Percentiles rank a stretch among this genome's conserved stretches.
phyloP scores from a whole-genome alignment of 1,140 invertebrate species.

The Gerris buenoi region DNA sequence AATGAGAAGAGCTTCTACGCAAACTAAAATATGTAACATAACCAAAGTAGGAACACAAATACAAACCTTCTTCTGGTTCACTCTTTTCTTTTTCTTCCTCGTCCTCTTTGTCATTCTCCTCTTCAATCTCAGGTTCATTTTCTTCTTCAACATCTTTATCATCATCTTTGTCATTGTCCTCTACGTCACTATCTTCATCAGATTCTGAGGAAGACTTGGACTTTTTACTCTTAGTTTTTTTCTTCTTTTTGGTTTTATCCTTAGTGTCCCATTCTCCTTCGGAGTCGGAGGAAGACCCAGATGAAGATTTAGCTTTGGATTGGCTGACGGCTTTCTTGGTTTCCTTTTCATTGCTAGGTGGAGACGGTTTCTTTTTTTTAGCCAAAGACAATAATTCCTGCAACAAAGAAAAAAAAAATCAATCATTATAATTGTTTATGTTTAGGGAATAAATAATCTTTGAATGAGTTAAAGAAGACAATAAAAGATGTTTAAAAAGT shows the following conservation, averaged over 20 bases:
- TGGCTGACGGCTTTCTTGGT: slow-evolving; percentile 29
- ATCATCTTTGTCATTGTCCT: slow-evolving; percentile 33
- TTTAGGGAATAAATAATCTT: no score
- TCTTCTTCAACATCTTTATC: slow-evolving; percentile 9
- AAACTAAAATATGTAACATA: no score
- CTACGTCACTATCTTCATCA: slow-evolving; percentile 19
- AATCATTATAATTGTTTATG: no score
- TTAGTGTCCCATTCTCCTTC: slow-evolving; percentile 53
- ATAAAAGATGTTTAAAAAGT: no score
- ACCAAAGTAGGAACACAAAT: no score
- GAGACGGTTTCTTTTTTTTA: slow-evolving; percentile 76
- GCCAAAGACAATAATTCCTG: slow-evolving; percentile 75
- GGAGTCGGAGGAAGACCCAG: slow-evolving; percentile 38
- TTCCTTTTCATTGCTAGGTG: slow-evolving; percentile 26
- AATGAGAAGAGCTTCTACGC: no score
- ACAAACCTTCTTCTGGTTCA: not conserved
- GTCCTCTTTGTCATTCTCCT: slow-evolving; percentile 24
- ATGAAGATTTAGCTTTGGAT: slow-evolving; percentile 38
- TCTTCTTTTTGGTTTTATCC: slow-evolving; percentile 43
- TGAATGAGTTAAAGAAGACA: no score
- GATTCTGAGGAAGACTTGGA: slow-evolving; percentile 25
- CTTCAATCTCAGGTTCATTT: slow-evolving; percentile 20
- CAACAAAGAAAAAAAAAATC: slow-evolving; percentile 30
- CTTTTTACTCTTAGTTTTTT: slow-evolving; percentile 34
- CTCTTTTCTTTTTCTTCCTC: not conserved